phyloP scores from a whole-genome alignment of 2,797 vertebrate genomes.

The Echeneis naucrates region DNA sequence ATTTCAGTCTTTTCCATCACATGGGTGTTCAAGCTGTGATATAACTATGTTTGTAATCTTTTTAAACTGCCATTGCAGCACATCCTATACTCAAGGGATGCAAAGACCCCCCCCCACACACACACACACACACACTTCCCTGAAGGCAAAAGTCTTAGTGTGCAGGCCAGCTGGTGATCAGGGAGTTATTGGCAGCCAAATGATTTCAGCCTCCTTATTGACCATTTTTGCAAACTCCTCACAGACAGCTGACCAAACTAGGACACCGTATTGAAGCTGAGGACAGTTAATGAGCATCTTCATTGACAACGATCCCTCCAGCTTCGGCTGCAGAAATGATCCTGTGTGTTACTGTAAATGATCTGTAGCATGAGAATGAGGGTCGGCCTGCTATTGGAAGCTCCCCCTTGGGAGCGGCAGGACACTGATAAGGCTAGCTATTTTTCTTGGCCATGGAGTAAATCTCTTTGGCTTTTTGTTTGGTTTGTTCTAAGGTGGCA shows the following conservation, averaged over 20 bases:
- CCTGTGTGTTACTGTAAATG: constrained; percentile 41
- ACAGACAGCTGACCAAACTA: constrained; percentile 65
- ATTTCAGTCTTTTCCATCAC: constrained; percentile 44
- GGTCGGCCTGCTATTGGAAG: constrained; percentile 20
- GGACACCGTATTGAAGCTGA: constrained; percentile 43
- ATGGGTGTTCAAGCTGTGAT: constrained; percentile 47
- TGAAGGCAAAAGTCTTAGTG: constrained; percentile 59
- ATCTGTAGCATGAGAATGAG: constrained; percentile 20
- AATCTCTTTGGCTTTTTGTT: constrained; percentile 18
- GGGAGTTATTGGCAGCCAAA: constrained; percentile 71
- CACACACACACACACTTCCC: no score
- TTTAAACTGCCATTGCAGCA: constrained; percentile 58
- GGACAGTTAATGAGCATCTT: constrained; percentile 60
- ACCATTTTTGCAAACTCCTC: constrained; percentile 62
- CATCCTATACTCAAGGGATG: constrained; percentile 54
- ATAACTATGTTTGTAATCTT: constrained; percentile 50
- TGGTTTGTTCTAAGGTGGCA: constrained; percentile 44
- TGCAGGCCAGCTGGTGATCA: constrained; percentile 70
- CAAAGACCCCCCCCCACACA: background rate
- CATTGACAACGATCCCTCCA: constrained; percentile 53
- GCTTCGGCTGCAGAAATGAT: constrained; percentile 38
- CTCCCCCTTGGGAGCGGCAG: constrained; percentile 3
- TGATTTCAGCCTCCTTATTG: constrained; percentile 68
- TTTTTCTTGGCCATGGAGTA: constrained; percentile 22
- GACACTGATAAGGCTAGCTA: constrained; percentile 46